phyloP scores from a whole-genome alignment of 2,113 vertebrate genomes.

The Theristicus caerulescens region DNA sequence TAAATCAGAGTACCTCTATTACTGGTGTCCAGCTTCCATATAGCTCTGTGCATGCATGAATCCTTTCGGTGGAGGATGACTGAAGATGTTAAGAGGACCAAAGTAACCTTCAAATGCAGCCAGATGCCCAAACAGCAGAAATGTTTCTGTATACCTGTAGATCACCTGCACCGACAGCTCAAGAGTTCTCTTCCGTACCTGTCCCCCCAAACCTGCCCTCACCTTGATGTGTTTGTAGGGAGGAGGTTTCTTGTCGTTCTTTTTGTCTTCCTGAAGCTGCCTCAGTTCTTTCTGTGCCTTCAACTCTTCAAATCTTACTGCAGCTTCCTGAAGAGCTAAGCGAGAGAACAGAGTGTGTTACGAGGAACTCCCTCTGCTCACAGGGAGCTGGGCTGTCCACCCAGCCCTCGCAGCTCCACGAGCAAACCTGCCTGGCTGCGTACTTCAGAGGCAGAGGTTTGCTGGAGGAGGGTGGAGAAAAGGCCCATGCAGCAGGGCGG shows the following conservation, averaged over 20 bases:
- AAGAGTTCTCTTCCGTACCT: background rate
- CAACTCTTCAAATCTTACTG: constrained; percentile 90
- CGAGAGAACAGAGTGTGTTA: background rate
- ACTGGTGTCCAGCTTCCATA: background rate
- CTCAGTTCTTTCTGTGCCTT: constrained; percentile 94
- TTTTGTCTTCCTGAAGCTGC: constrained; percentile 94
- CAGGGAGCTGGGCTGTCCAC: background rate
- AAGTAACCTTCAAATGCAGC: background rate
- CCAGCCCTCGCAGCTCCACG: background rate
- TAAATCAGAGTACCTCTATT: background rate
- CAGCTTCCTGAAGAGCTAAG: constrained; percentile 93
- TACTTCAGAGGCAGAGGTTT: background rate
- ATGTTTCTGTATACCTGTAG: background rate
- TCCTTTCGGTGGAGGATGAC: background rate
- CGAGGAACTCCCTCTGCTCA: background rate
- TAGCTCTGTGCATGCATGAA: background rate
- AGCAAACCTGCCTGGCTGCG: background rate
- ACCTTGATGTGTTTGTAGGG: constrained; percentile 98
- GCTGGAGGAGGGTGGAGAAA: background rate
- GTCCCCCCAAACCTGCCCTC: constrained; percentile 10
- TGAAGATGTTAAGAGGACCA: background rate
- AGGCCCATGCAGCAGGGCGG: background rate
- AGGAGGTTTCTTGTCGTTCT: constrained; percentile 95
- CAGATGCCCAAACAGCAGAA: background rate
- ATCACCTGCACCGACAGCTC: background rate